Conservation (phyloP, 2,888 invertebrate species). For the Nasonia oneida region DNA sequence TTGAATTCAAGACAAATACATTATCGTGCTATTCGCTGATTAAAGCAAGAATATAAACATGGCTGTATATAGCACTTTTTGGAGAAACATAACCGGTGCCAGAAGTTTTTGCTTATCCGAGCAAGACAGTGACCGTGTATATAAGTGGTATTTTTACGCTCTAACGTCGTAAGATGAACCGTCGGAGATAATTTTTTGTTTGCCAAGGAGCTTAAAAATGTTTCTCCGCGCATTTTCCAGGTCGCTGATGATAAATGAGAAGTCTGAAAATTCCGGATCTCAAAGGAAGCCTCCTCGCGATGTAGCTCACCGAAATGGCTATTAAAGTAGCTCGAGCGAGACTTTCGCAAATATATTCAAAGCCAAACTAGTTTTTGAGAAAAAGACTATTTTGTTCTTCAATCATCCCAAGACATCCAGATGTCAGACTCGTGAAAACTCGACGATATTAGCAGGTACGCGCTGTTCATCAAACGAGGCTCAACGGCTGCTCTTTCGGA, state of each 20-base stretch:
- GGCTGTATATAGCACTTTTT: neutral
- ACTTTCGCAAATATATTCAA: neutral
- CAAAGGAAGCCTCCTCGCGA: neutral
- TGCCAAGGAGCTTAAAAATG: slow-evolving; percentile 23
- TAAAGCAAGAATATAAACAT: neutral
- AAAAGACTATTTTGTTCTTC: neutral
- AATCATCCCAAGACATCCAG: neutral
- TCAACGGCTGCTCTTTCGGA: neutral
- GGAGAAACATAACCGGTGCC: neutral
- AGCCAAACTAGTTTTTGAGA: neutral
- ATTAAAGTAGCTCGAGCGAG: neutral
- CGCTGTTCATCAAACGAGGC: slow-evolving; percentile 25
- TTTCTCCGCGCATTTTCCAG: slow-evolving; percentile 26
- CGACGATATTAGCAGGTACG: neutral
- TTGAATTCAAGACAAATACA: neutral
- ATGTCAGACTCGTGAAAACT: neutral
- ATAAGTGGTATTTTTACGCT: neutral
- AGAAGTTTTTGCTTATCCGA: neutral
- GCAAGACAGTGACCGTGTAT: neutral
- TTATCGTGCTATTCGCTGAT: neutral
- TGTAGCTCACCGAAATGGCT: neutral
- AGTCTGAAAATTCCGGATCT: slow-evolving; percentile 8
- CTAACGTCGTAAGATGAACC: neutral
- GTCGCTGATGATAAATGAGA: slow-evolving; percentile 30
- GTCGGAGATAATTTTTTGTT: slow-evolving; percentile 19